Evolutionary conservation across 2,113 vertebrate species (phyloP), one percentile per base, ranked within the genome.

Genomic region (Barbus barbus): DNA sequence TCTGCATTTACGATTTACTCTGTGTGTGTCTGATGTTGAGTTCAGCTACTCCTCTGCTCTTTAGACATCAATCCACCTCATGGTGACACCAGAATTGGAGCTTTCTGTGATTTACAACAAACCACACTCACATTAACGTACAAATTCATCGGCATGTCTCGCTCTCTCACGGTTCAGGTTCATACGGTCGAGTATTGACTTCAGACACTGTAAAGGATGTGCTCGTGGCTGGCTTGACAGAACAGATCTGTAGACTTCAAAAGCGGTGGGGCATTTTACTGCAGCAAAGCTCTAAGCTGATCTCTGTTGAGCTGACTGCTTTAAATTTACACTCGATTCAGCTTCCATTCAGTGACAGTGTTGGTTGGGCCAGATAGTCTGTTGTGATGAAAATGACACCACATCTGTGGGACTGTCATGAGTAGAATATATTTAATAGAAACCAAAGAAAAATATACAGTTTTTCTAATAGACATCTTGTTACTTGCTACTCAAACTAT

Each of bases 31-130:
- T 72, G 69, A 71, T 46, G 56, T 71, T 76, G n/a, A 67, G 22
- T 61, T 31, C 46, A 63, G 71, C 46, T 81, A 48, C 20, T 22
- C 26, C 60, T 38, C 83, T 26, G 77, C 61, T 46, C 71, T 53
- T 41, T 7, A 56, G 71, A 84, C 82, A 87, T 87, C 71, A 84
- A 87, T 87, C 46, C 72, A 71, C 72, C 60, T 56, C 24, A 41
- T 74, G 38, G 72, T 87, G 83, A 61, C 83, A 79, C 48, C 83
- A 84, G 36, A 87, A 87, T 84, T 84, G 51, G 83, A 84, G 81
- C 78, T 76, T 71, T 61, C 82, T 56, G 61, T 82, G 73, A 84
- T 87, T 84, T 85, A 82, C 73, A n/a, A 31, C 72, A 69, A 53
- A 51, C 41, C 41, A 38, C 73, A 69, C n/a, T 12, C 60, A 51